A percentile compares a stretch with the other conserved stretches of the same genome.
These are phyloP conservation scores for Sebastes umbrosus DNA, from an alignment of 2,797 vertebrate species.

Conservation along the genomic window DNA sequence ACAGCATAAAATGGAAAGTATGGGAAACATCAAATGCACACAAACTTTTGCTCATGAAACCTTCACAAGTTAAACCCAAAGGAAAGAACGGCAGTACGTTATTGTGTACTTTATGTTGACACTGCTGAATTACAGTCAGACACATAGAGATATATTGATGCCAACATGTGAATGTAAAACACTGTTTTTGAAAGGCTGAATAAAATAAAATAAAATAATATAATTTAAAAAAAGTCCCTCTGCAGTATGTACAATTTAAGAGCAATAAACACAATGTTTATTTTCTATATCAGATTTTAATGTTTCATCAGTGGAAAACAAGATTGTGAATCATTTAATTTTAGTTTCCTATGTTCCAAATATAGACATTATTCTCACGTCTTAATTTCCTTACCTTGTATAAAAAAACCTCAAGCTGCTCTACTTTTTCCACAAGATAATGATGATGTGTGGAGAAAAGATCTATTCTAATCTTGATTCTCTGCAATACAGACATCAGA, in stretches of 20 bases:
- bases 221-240: background rate
- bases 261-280: background rate
- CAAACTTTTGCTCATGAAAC: background rate
- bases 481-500: background rate
- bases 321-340: background rate
- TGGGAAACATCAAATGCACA: conserved; percentile 3
- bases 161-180: background rate
- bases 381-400: background rate
- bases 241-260: background rate
- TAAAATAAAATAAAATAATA: background rate
- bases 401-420: background rate
- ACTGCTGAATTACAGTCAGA: background rate
- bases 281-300: background rate
- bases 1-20: conserved; percentile 16
- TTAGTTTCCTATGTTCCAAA: background rate
- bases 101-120: background rate
- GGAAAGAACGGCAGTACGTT: background rate
- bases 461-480: background rate
- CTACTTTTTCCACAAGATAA: background rate
- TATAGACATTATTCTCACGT: background rate
- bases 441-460: background rate
- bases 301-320: background rate
- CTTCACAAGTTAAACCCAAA: background rate
- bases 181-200: background rate
- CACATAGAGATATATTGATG: background rate